Percentiles rank a stretch among this genome's conserved stretches.
phyloP scores from a whole-genome alignment of 2,888 invertebrate species.

The Euphydryas editha region DNA sequence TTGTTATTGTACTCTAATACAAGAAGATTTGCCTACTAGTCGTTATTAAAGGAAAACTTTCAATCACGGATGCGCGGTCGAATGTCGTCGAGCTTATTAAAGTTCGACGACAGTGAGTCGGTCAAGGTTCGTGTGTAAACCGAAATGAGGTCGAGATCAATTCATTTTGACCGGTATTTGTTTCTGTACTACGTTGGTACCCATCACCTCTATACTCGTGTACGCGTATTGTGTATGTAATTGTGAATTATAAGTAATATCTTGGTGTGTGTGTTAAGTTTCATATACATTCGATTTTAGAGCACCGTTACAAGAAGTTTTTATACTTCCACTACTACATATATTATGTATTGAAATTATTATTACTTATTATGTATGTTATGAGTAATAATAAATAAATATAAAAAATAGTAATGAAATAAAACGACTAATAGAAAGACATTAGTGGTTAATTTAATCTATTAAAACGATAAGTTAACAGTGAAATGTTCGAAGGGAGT shows the following conservation, averaged over 20 bases:
- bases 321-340: no score
- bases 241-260: slow-evolving; percentile 11
- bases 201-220: slow-evolving; percentile 48
- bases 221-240: slow-evolving; percentile 21
- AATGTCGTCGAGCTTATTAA: slow-evolving; percentile 24
- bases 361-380: no score
- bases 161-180: slow-evolving; percentile 6
- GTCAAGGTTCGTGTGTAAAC: slow-evolving; percentile 31
- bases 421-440: background rate
- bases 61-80: background rate
- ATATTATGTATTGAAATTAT: no score
- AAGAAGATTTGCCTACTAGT: background rate
- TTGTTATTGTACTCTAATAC: no score
- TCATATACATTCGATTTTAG: background rate
- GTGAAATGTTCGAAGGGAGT: background rate
- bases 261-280: slow-evolving; percentile 30
- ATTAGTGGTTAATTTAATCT: background rate
- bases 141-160: slow-evolving; percentile 30
- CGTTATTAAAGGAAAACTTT: no score
- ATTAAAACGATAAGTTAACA: slow-evolving; percentile 1
- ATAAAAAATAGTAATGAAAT: no score
- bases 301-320: no score
- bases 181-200: slow-evolving; percentile 55
- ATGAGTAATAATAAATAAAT: no score
- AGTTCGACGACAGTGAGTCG: slow-evolving; percentile 24